Evolutionary conservation across 2,888 invertebrate genomes (phyloP).

Genomic region (Caprella mutica): DNA sequence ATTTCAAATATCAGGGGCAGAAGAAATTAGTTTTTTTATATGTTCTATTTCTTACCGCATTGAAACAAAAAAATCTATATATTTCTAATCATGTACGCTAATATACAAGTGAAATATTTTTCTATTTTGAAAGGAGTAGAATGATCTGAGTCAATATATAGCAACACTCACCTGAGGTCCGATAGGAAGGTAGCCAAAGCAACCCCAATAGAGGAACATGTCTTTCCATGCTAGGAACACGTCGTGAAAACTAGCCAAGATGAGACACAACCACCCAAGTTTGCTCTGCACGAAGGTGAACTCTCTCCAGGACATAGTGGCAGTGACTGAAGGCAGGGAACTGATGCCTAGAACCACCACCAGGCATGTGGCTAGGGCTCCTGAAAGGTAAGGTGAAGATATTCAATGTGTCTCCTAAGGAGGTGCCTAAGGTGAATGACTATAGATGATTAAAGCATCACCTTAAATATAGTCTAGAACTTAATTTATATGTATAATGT

Average conservation of each 20-base stretch:
- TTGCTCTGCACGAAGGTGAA: slow-evolving; percentile 35
- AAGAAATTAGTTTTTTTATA: too few species aligned
- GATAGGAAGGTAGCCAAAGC: slow-evolving; percentile 30
- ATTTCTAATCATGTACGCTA: background rate
- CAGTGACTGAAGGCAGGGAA: slow-evolving; percentile 34
- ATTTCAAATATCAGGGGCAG: too few species aligned
- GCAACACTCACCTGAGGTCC: slow-evolving; percentile 29
- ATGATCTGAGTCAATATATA: too few species aligned
- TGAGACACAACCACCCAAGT: slow-evolving; percentile 33
- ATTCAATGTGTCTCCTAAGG: too few species aligned
- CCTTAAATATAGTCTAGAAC: too few species aligned
- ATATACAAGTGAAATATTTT: background rate
- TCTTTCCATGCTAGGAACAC: slow-evolving; percentile 33
- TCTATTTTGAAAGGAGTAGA: background rate
- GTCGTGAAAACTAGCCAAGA: slow-evolving; percentile 27
- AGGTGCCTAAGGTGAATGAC: too few species aligned
- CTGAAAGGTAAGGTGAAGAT: slow-evolving; percentile 18
- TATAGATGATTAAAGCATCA: too few species aligned
- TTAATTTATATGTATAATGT: too few species aligned
- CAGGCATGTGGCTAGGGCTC: slow-evolving; percentile 28
- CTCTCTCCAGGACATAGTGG: slow-evolving; percentile 33
- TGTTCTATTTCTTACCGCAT: too few species aligned
- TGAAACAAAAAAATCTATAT: background rate
- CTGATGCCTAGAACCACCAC: slow-evolving; percentile 33
- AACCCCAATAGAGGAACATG: slow-evolving; percentile 33